phyloP scores from a whole-genome alignment of 2,113 vertebrate genomes.

The Sakesphorus luctuosus region DNA sequence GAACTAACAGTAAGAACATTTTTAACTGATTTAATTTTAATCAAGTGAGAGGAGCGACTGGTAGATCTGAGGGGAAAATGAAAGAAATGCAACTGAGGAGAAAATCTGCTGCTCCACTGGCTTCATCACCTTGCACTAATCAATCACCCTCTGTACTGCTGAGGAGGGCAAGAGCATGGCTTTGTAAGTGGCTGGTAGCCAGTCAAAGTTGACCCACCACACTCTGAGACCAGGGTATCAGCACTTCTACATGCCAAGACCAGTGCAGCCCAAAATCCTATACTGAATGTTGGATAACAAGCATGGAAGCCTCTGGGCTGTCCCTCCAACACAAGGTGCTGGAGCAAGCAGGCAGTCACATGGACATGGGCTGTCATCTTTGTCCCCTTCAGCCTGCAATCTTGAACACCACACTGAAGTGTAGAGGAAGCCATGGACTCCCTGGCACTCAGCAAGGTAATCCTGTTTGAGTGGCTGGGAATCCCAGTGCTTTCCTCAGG shows the following conservation, averaged over 20 bases:
- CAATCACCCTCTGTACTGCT: no score
- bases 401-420: background rate
- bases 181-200: background rate
- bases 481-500: accelerated
- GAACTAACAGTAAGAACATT: background rate
- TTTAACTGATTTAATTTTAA: background rate
- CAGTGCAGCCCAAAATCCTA: accelerated
- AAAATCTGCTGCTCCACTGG: background rate
- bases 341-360: background rate
- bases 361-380: background rate
- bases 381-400: background rate
- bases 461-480: background rate
- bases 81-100: background rate
- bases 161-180: background rate
- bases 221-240: background rate
- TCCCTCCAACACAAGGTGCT: background rate
- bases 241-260: background rate
- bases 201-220: background rate
- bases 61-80: background rate
- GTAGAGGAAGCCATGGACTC: accelerated
- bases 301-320: background rate
- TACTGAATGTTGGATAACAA: background rate
- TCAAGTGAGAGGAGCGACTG: background rate
- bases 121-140: background rate
- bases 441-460: background rate